Base-by-base conservation (phyloP, 2,797 vertebrate species). In the Anguilla megastoma region DNA sequence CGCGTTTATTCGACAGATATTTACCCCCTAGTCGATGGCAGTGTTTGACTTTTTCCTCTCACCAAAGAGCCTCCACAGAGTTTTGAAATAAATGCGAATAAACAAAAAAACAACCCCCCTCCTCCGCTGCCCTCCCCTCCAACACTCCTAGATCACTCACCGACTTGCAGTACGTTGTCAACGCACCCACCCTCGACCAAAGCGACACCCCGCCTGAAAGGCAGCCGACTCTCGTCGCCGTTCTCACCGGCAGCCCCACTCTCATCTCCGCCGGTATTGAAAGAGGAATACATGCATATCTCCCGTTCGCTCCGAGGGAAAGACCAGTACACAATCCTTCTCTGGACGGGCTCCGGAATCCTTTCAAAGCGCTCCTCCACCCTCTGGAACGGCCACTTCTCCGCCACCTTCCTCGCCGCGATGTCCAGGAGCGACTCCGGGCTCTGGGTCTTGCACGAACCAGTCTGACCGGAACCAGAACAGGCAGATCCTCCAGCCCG, bases 271-370 rank as follows among this genome's bases (percentile, higher is more conserved):
- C 96, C 97, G 48, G 96, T 96, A 93, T 97, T 97, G 95, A 98
- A 98, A 93, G 98, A 98, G 88, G 98, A 98, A 91, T 99, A 98
- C 98, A 99, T 98, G 94, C 98, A 98, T 94, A 99, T 98, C 93
- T 99, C 97, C 92, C 97, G 94, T 92, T 98, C 98, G 92, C 98
- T 98, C 95, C 98, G 95, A 86, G 98, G 98, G 89, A 98, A 99
- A 18, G 98, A 99, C 98, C 98, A 99, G 95, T 98, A 98, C 74
- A 98, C 98, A 94, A 98, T 98, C 93, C 98, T 96, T 89, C 98
- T 95, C 94, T 99, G 98, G 66, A 99, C 98, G 48, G 98, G 98
- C 95, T 99, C 98, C 86, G 98, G 98, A 92, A 99, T 98, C 95
- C 98, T 95, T 94, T 98, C 98, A 92, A 99, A 98, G 27, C 98